phyloP scores from a whole-genome alignment of 2,797 vertebrate species.

The Bradypodion ventrale region DNA sequence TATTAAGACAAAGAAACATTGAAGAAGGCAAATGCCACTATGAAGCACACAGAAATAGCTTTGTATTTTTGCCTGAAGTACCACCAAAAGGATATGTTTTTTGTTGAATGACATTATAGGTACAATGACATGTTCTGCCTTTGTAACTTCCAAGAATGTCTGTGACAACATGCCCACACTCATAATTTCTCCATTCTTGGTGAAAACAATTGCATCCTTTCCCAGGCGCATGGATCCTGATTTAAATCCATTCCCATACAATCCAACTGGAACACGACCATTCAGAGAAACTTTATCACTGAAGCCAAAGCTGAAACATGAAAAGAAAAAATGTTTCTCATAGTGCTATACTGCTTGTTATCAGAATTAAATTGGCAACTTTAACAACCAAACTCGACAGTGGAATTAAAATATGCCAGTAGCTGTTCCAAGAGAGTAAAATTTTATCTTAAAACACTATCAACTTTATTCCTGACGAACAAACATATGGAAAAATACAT shows the following conservation, averaged over 20 bases:
- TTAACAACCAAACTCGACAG: not conserved
- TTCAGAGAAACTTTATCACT: conserved; percentile 87
- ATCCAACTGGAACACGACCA: conserved; percentile 85
- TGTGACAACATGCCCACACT: conserved; percentile 94
- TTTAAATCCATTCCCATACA: conserved; percentile 97
- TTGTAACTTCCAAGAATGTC: conserved; percentile 83
- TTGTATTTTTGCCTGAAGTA: fast-evolving
- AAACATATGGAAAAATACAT: not conserved
- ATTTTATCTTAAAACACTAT: not conserved
- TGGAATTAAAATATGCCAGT: not conserved
- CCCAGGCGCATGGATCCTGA: conserved; percentile 97
- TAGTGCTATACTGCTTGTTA: not conserved
- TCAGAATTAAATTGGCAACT: not conserved
- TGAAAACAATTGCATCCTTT: conserved; percentile 91
- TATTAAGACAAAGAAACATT: not conserved
- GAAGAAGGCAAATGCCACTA: not conserved
- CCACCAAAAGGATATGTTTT: conserved; percentile 86
- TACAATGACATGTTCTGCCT: conserved; percentile 85
- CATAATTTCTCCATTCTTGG: conserved; percentile 80
- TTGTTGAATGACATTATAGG: conserved; percentile 82
- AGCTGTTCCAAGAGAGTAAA: not conserved
- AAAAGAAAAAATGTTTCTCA: not conserved
- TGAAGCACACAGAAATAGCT: fast-evolving
- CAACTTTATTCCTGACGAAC: not conserved
- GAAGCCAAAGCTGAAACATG: conserved; percentile 88